Conservation (phyloP, 2,888 invertebrate genomes). For the Pristionchus mayeri region DNA sequence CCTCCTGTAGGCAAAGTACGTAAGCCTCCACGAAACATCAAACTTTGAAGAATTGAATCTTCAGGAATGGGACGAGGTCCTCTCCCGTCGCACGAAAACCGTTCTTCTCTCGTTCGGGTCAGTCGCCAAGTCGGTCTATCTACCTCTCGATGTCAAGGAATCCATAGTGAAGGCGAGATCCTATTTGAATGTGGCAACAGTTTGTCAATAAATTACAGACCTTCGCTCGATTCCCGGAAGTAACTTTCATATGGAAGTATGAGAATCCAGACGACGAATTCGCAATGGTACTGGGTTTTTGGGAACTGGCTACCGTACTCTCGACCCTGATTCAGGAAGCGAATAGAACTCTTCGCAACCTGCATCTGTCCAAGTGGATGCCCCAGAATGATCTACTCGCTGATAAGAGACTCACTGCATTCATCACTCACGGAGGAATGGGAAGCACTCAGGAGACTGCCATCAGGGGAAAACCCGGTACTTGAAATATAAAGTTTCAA, state of each 20-base stretch:
- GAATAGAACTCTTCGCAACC: background rate
- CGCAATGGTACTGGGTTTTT: background rate
- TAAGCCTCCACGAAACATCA: no score
- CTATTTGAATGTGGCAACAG: background rate
- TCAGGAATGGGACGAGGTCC: slow-evolving; percentile 31
- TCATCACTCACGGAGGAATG: slow-evolving; percentile 41
- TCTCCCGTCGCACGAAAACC: background rate
- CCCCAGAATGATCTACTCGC: slow-evolving; percentile 22
- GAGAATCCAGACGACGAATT: background rate
- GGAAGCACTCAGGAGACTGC: slow-evolving; percentile 8
- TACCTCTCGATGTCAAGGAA: background rate
- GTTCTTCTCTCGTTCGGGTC: slow-evolving; percentile 35
- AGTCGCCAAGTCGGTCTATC: background rate
- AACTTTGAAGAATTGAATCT: background rate
- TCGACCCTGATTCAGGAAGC: no score
- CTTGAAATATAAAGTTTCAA: no score
- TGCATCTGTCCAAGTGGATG: slow-evolving; percentile 24
- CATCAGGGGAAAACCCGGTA: background rate
- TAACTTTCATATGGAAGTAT: slow-evolving; percentile 35
- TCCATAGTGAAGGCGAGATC: background rate
- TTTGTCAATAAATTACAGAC: background rate
- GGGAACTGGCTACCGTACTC: no score
- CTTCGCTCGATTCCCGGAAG: slow-evolving; percentile 6
- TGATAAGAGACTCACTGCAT: background rate
- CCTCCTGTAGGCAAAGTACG: background rate